Conservation (phyloP, 2,888 invertebrate species). For the Brenthis daphne region DNA sequence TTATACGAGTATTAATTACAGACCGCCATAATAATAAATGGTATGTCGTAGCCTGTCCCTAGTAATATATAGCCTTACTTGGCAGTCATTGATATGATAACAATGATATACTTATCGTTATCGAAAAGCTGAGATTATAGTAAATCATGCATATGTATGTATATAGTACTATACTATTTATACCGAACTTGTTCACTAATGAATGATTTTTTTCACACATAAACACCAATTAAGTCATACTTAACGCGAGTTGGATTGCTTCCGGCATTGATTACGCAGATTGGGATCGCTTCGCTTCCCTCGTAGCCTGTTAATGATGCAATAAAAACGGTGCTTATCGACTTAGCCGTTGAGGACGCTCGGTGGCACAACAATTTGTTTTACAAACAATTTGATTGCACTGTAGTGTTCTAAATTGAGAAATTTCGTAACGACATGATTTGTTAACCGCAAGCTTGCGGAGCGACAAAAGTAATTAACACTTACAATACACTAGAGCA, state of each 20-base stretch:
- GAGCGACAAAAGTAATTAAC: constrained; percentile 80
- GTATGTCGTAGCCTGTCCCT: constrained; percentile 15
- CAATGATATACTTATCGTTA: no score
- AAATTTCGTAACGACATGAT: constrained; percentile 70
- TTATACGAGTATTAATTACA: constrained; percentile 43
- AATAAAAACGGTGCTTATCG: constrained; percentile 79
- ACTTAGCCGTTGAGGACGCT: constrained; percentile 75
- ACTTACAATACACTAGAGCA: constrained; percentile 73
- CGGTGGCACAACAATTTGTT: constrained; percentile 74
- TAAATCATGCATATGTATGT: no score
- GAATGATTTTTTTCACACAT: constrained; percentile 44
- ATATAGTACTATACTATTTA: no score
- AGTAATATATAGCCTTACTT: not conserved
- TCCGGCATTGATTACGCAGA: constrained; percentile 74
- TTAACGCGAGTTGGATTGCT: constrained; percentile 56
- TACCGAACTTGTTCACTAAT: not conserved
- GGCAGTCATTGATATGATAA: no score
- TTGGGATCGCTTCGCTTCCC: constrained; percentile 74
- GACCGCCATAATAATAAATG: constrained; percentile 37
- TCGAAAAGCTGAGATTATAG: no score
- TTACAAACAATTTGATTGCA: constrained; percentile 71
- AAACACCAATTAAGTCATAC: constrained; percentile 60
- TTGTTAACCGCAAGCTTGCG: constrained; percentile 70
- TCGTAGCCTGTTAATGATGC: constrained; percentile 75
- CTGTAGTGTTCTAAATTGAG: constrained; percentile 66